These are phyloP conservation scores for Priocnemis perturbator DNA, from an alignment of 2,888 invertebrate genomes.

Conservation along the genomic window DNA sequence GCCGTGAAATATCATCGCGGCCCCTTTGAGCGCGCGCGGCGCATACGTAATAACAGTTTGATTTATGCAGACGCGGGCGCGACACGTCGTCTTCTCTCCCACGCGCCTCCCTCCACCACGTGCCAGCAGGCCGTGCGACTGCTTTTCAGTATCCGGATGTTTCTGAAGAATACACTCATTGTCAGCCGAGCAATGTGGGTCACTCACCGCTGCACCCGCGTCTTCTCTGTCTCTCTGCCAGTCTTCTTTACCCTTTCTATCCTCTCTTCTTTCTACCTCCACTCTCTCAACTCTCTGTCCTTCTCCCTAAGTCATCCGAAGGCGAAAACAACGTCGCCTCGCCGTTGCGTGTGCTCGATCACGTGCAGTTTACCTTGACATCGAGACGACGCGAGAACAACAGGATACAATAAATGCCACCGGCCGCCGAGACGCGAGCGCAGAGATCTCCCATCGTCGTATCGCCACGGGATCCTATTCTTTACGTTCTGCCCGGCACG, in stretches of 20 bases:
- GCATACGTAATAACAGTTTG: too few relatives aligned
- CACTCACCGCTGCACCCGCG: conserved; percentile 24
- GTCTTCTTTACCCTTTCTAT: neutral
- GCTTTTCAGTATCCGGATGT: conserved; percentile 28
- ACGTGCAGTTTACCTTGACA: conserved; percentile 38
- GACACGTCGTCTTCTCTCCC: conserved; percentile 1
- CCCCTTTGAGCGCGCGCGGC: too few relatives aligned
- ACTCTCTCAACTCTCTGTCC: too few relatives aligned
- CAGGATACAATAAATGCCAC: conserved; percentile 20
- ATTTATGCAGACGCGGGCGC: neutral
- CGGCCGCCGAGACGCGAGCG: neutral
- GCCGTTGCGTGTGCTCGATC: neutral
- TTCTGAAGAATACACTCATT: conserved; percentile 25
- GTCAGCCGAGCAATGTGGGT: conserved; percentile 29
- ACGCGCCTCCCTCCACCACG: neutral
- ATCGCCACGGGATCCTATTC: neutral
- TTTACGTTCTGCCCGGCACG: neutral
- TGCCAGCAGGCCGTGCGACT: conserved; percentile 16
- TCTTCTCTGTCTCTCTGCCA: neutral
- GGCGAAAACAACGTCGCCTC: conserved; percentile 13
- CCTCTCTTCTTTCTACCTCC: neutral
- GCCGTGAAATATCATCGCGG: too few relatives aligned
- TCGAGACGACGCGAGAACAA: conserved; percentile 22
- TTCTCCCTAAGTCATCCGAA: conserved; percentile 5
- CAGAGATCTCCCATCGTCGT: neutral